phyloP scores from a whole-genome alignment of 1,140 invertebrate genomes.

The Drosophila lini region DNA sequence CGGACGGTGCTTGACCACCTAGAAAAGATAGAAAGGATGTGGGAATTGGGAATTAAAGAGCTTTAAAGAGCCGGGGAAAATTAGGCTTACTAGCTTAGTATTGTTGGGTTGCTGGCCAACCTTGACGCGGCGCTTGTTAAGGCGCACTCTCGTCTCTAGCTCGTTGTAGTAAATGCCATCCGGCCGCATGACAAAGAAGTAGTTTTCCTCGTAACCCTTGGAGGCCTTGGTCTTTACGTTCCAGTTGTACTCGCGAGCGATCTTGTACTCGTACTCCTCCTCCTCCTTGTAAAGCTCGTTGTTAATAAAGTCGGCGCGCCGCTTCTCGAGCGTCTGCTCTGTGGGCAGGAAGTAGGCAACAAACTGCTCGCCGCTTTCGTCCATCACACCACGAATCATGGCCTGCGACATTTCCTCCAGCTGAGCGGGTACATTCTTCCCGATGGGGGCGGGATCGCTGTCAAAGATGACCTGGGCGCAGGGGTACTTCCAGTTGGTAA shows the following conservation, averaged over 20 bases:
- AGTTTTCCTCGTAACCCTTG: constrained; percentile 99
- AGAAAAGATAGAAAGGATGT: not conserved
- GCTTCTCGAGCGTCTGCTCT: constrained; percentile 95
- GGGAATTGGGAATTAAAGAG: too few species aligned
- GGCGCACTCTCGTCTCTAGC: constrained; percentile 96
- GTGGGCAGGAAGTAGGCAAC: constrained; percentile 99
- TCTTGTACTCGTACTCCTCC: constrained; percentile 97
- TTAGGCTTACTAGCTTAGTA: constrained; percentile 86
- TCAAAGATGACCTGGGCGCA: constrained; percentile 99
- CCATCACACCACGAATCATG: constrained; percentile 99
- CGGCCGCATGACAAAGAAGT: constrained; percentile 96
- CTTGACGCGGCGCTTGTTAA: constrained; percentile 95
- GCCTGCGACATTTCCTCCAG: constrained; percentile 99
- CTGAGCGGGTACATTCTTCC: constrained; percentile 92
- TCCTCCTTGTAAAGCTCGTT: constrained; percentile 95
- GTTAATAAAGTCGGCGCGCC: constrained; percentile 91
- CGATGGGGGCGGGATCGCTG: constrained; percentile 95
- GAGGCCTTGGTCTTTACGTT: constrained; percentile 99
- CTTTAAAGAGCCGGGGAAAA: not conserved
- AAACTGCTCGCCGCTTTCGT: constrained; percentile 99
- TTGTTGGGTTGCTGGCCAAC: constrained; percentile 87
- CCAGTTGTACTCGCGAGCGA: constrained; percentile 98
- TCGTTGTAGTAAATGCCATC: constrained; percentile 98
- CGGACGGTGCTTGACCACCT: constrained; percentile 94
- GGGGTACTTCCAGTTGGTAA: constrained; percentile 98